A percentile compares a stretch with the other conserved stretches of the same genome.
Conservation (phyloP, 2,797 vertebrate genomes). For the Xerus rutilus region DNA sequence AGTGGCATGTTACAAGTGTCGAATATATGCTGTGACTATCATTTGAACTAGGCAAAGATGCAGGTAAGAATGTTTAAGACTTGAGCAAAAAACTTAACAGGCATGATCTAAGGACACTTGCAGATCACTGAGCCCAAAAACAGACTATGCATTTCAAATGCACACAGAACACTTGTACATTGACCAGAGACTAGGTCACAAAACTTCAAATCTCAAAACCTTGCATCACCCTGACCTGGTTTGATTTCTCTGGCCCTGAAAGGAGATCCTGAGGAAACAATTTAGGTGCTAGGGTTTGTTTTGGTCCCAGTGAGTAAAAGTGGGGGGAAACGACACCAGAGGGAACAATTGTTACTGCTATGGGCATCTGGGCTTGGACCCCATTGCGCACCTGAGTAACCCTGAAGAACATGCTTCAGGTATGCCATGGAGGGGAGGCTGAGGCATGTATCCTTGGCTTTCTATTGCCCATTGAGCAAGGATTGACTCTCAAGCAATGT, state of each 20-base stretch:
- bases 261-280: neutral
- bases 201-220: neutral
- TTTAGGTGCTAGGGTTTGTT: neutral
- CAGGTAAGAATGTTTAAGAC: neutral
- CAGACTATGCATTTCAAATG: neutral
- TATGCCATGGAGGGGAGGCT: neutral
- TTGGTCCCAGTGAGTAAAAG: neutral
- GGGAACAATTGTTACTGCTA: neutral
- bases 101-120: neutral
- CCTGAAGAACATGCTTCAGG: neutral
- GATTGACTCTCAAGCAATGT: neutral
- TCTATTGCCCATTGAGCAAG: neutral
- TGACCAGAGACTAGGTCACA: neutral
- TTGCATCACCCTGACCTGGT: neutral
- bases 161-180: neutral
- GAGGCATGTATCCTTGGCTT: accelerated
- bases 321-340: neutral
- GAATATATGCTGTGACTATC: neutral
- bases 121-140: neutral
- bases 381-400: neutral
- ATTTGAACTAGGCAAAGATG: neutral
- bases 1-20: neutral
- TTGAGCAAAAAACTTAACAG: neutral
- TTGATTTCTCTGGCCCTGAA: neutral
- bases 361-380: neutral